Percentiles rank a stretch among this genome's conserved stretches.
These are phyloP conservation scores for Ophiothrix spiculata DNA, from an alignment of 35 echinoderm and acorn worm genomes.

Conservation along the genomic window DNA sequence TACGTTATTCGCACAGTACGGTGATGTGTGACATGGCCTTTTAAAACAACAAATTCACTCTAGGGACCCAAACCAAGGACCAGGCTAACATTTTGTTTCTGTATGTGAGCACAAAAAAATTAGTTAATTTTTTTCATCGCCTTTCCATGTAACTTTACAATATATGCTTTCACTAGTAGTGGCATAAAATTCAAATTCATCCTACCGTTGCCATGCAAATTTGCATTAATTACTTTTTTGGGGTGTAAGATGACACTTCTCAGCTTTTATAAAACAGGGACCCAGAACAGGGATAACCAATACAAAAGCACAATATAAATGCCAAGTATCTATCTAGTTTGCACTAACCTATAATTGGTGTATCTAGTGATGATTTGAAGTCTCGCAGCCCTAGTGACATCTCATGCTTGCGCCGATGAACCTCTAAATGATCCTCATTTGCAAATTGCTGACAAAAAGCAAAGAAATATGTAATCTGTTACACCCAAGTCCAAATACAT, in stretches of 20 bases:
- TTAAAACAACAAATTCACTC: background rate
- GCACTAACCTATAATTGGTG: conserved; percentile 78
- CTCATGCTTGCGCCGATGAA: conserved; percentile 85
- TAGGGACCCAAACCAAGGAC: background rate
- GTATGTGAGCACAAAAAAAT: too few species aligned
- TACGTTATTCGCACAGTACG: too few species aligned
- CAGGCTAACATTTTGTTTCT: too few species aligned
- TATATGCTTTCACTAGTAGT: background rate
- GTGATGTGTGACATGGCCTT: too few species aligned
- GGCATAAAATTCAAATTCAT: background rate
- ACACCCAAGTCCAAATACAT: too few species aligned
- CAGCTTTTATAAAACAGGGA: too few species aligned
- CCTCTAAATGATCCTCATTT: conserved; percentile 90
- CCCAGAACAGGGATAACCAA: too few species aligned
- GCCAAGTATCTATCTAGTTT: background rate
- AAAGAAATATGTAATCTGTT: too few species aligned
- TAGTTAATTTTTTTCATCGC: too few species aligned
- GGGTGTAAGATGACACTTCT: too few species aligned
- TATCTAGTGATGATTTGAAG: conserved; percentile 70
- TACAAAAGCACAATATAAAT: background rate
- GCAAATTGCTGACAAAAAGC: conserved; percentile 67
- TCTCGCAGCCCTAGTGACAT: conserved; percentile 54
- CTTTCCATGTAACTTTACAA: background rate
- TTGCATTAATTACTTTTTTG: background rate
- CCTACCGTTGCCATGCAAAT: background rate